Conservation (phyloP, 2,113 vertebrate genomes). For the Porphyrio hochstetteri region DNA sequence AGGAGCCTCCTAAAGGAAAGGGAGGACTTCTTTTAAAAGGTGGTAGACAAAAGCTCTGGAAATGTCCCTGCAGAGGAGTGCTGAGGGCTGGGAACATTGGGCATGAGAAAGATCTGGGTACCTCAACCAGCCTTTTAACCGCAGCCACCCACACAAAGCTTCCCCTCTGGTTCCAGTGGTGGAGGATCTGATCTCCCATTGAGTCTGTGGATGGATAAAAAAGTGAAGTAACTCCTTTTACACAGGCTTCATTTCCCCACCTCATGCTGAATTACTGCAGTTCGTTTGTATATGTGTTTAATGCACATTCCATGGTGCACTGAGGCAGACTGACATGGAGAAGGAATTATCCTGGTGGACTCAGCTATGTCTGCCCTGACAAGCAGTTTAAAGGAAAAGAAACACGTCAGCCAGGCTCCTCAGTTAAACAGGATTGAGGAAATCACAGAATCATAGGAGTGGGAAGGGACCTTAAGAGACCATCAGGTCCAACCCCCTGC, state of each 20-base stretch:
- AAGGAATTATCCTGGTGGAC: background rate
- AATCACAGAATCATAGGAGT: background rate
- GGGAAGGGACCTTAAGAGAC: no score
- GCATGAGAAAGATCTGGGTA: background rate
- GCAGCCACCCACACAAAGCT: background rate
- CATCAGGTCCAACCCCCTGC: no score
- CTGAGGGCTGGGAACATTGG: background rate
- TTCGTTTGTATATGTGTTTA: background rate
- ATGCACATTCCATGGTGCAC: rapidly evolving
- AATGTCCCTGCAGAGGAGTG: background rate
- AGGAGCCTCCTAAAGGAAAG: background rate
- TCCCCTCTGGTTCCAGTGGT: rapidly evolving
- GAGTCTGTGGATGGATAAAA: background rate
- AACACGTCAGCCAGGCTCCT: background rate
- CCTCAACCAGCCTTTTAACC: background rate
- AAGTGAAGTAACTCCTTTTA: background rate
- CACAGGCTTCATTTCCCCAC: background rate
- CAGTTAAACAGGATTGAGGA: background rate
- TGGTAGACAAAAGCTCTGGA: background rate
- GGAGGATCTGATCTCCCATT: background rate
- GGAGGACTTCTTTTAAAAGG: background rate
- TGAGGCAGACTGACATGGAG: background rate
- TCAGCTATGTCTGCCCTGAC: background rate
- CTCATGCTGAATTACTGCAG: background rate
- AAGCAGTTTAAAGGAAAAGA: background rate